Evolutionary conservation across 2,888 invertebrate genomes (phyloP).

Genomic region (Pollenia griseotomentosa): DNA sequence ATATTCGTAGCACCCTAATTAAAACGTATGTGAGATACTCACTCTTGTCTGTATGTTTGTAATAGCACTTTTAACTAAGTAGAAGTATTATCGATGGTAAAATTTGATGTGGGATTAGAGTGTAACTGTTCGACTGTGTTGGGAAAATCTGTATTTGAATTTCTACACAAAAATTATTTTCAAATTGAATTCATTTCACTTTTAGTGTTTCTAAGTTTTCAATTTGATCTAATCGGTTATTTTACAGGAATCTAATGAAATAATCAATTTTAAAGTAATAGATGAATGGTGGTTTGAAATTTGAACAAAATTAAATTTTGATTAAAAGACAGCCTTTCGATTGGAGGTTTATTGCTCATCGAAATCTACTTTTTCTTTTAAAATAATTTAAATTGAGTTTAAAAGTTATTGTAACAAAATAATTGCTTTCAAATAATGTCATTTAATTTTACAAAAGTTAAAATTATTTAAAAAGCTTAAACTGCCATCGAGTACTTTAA

Average conservation of each 20-base stretch:
- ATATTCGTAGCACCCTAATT: too few species aligned
- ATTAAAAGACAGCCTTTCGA: too few species aligned
- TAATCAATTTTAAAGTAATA: too few species aligned
- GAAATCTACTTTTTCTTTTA: too few species aligned
- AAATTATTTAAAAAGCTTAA: neutral
- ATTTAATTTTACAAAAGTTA: neutral
- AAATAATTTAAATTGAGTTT: too few species aligned
- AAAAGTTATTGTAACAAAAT: neutral
- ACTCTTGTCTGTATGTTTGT: neutral
- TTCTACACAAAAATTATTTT: neutral
- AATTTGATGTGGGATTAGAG: conserved; percentile 43
- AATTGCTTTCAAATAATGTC: neutral
- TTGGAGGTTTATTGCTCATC: too few species aligned
- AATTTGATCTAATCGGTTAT: too few species aligned
- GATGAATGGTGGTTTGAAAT: too few species aligned
- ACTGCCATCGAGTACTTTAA: neutral
- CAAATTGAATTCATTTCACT: conserved; percentile 1
- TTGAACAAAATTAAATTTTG: too few species aligned
- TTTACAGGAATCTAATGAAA: too few species aligned
- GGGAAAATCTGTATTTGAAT: conserved; percentile 14
- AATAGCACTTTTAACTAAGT: neutral
- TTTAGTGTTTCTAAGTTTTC: neutral
- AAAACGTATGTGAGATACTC: too few species aligned
- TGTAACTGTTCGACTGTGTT: neutral
- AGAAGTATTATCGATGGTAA: conserved; percentile 3